phyloP scores from a whole-genome alignment of 2,888 invertebrate genomes.

The Branchellion lobata region DNA sequence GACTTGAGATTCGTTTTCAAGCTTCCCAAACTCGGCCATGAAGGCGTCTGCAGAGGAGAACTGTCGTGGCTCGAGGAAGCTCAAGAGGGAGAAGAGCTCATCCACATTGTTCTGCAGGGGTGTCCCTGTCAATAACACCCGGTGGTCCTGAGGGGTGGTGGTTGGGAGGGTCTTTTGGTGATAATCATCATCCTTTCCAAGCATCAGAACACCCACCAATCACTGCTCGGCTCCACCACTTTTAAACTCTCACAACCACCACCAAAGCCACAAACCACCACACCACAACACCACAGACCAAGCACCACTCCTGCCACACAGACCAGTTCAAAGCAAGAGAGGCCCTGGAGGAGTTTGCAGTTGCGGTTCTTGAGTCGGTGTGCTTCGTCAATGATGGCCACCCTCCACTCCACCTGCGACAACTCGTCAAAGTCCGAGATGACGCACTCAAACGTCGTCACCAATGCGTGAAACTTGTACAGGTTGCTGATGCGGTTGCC shows the following conservation, averaged over 20 bases:
- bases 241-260: no score
- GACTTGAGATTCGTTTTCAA: slow-evolving; percentile 93
- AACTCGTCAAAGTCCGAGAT: slow-evolving; percentile 94
- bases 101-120: slow-evolving; percentile 96
- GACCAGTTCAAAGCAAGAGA: slow-evolving; percentile 49
- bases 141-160: slow-evolving; percentile 71
- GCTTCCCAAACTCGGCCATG: slow-evolving; percentile 90
- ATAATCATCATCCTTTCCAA: background rate
- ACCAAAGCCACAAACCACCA: background rate
- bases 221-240: no score
- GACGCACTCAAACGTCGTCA: slow-evolving; percentile 98
- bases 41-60: slow-evolving; percentile 87
- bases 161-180: background rate
- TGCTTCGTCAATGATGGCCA: slow-evolving; percentile 97
- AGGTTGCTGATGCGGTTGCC: slow-evolving; percentile 57
- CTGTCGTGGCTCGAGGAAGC: slow-evolving; percentile 94
- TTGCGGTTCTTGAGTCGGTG: slow-evolving; percentile 97
- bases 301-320: background rate
- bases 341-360: slow-evolving; percentile 92
- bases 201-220: no score
- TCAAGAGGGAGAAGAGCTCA: slow-evolving; percentile 91
- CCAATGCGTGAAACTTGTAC: slow-evolving; percentile 90
- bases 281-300: background rate
- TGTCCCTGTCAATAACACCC: slow-evolving; percentile 80
- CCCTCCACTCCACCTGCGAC: slow-evolving; percentile 88